These are phyloP conservation scores for Hemicentrotus pulcherrimus DNA, from an alignment of 35 echinoderm and acorn worm species.

Conservation along the genomic window DNA sequence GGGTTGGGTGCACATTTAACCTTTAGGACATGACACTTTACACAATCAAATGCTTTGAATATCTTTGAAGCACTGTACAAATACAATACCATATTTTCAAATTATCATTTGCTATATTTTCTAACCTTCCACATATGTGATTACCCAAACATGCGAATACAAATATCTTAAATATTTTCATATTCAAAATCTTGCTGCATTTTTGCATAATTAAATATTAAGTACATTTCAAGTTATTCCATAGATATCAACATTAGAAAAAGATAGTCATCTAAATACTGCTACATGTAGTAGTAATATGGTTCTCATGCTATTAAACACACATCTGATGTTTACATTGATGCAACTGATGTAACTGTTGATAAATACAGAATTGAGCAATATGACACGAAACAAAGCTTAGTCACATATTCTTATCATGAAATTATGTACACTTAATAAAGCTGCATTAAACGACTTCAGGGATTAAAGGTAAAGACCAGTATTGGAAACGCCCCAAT, in stretches of 20 bases:
- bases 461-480: too few species aligned
- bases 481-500: too few species aligned
- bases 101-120: not conserved
- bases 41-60: not conserved
- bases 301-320: not conserved
- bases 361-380: not conserved
- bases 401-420: too few species aligned
- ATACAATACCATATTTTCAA: not conserved
- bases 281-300: not conserved
- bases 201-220: not conserved
- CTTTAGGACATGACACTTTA: not conserved
- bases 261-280: not conserved
- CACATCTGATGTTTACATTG: too few species aligned
- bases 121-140: not conserved
- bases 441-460: too few species aligned
- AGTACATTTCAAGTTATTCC: not conserved
- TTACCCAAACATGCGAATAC: not conserved
- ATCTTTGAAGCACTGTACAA: too few species aligned
- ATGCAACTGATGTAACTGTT: not conserved
- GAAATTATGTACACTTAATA: too few species aligned
- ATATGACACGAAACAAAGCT: not conserved
- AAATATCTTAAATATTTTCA: not conserved
- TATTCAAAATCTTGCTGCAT: slow-evolving; percentile 4
- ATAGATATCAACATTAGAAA: not conserved
- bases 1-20: not conserved